Conservation (phyloP, 2,113 vertebrate genomes). For the Chionis minor region DNA sequence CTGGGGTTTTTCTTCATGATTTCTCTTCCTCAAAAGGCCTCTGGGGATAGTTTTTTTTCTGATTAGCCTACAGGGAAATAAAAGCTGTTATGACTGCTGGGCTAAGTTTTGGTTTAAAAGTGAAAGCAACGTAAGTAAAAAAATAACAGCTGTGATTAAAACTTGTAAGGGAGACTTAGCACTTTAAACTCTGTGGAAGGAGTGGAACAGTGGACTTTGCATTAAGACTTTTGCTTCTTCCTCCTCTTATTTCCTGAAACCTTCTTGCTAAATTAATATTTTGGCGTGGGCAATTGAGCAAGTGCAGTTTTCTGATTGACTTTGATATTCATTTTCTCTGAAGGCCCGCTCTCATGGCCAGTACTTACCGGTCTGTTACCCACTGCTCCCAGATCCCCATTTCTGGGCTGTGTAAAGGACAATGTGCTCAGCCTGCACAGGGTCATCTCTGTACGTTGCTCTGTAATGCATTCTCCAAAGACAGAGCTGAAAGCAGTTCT, state of each 20-base stretch:
- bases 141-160: background rate
- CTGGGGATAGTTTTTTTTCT: conserved; percentile 13
- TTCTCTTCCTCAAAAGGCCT: conserved; percentile 55
- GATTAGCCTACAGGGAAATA: background rate
- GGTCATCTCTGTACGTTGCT: background rate
- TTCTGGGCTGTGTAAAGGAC: background rate
- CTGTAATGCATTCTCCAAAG: background rate
- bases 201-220: background rate
- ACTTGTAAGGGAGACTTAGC: background rate
- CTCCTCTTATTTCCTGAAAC: background rate
- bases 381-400: background rate
- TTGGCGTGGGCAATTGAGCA: background rate
- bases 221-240: background rate
- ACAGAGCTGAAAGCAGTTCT: background rate
- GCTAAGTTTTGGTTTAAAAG: conserved; percentile 16
- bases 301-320: background rate
- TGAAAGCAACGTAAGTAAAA: background rate
- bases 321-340: background rate
- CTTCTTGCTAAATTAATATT: background rate
- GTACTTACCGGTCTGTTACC: background rate
- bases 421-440: background rate
- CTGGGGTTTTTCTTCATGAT: conserved; percentile 19
- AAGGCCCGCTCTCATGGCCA: background rate
- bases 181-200: background rate
- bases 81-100: background rate